Percentiles rank a stretch among this genome's conserved stretches.
These are phyloP conservation scores for Phlogophora meticulosa DNA, from an alignment of 2,888 invertebrate species.

Conservation along the genomic window DNA sequence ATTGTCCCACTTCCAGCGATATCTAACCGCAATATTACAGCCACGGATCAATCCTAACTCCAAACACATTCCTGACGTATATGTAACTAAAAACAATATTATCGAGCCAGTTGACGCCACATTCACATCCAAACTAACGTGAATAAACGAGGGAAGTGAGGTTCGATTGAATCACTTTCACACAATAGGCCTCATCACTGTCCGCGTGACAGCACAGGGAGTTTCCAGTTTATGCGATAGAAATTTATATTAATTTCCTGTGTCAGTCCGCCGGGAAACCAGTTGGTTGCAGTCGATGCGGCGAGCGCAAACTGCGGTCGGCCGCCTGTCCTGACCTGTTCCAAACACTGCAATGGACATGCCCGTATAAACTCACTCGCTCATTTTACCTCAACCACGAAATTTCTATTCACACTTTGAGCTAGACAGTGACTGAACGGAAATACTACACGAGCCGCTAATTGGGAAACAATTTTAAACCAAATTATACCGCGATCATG, in stretches of 20 bases:
- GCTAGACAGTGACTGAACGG: slow-evolving; percentile 62
- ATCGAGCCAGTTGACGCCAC: slow-evolving; percentile 72
- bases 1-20: background rate
- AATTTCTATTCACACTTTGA: slow-evolving; percentile 79
- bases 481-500: slow-evolving; percentile 51
- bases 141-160: slow-evolving; percentile 79
- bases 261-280: slow-evolving; percentile 80
- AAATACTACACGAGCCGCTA: slow-evolving; percentile 39
- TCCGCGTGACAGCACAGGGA: slow-evolving; percentile 77
- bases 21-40: slow-evolving; percentile 3
- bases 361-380: slow-evolving; percentile 84
- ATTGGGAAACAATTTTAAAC: slow-evolving; percentile 58
- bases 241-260: slow-evolving; percentile 90
- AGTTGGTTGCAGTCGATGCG: slow-evolving; percentile 85
- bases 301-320: slow-evolving; percentile 84
- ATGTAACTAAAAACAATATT: slow-evolving; percentile 58
- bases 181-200: slow-evolving; percentile 87
- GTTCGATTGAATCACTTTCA: slow-evolving; percentile 83
- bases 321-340: slow-evolving; percentile 82
- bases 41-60: slow-evolving; percentile 1
- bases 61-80: slow-evolving; percentile 20
- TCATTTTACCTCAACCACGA: slow-evolving; percentile 82
- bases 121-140: slow-evolving; percentile 79
- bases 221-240: slow-evolving; percentile 85
- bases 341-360: slow-evolving; percentile 85